phyloP scores from a whole-genome alignment of 2,113 vertebrate genomes.

The Cheilinus undulatus region DNA sequence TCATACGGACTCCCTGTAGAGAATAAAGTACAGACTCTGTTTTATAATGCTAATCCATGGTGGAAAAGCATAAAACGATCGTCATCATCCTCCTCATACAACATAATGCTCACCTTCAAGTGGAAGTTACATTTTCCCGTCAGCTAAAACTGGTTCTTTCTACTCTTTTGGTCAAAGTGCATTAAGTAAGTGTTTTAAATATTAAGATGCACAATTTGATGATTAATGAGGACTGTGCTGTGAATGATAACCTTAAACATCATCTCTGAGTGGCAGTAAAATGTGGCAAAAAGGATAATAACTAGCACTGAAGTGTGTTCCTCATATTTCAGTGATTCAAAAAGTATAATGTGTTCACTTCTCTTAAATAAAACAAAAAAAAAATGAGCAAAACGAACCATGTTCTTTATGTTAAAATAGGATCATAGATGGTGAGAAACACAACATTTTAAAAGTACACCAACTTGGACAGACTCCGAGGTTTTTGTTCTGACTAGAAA shows the following conservation, averaged over 20 bases:
- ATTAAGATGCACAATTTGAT: not conserved
- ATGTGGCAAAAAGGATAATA: not conserved
- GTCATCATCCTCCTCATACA: conserved; percentile 46
- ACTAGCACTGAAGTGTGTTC: not conserved
- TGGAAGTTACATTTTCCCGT: conserved; percentile 67
- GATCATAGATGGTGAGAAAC: not conserved
- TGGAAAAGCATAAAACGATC: conserved; percentile 46
- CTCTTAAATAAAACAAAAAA: too few species aligned
- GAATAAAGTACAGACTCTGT: conserved; percentile 64
- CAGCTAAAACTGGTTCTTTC: conserved; percentile 31
- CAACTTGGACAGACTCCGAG: not conserved
- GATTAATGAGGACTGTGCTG: conserved; percentile 31
- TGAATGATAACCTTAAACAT: not conserved
- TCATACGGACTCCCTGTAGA: conserved; percentile 67
- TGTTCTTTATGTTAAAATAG: too few species aligned
- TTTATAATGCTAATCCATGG: conserved; percentile 48
- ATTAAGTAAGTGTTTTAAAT: not conserved
- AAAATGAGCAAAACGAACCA: too few species aligned
- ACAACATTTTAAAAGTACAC: not conserved
- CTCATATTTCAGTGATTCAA: not conserved
- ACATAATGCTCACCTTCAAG: conserved; percentile 51
- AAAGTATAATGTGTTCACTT: not conserved
- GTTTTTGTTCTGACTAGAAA: conserved; percentile 35
- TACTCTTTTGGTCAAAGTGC: not conserved
- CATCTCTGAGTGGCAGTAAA: not conserved